Conservation (phyloP, 2,113 vertebrate species). For the Sceloporus tristichus region DNA sequence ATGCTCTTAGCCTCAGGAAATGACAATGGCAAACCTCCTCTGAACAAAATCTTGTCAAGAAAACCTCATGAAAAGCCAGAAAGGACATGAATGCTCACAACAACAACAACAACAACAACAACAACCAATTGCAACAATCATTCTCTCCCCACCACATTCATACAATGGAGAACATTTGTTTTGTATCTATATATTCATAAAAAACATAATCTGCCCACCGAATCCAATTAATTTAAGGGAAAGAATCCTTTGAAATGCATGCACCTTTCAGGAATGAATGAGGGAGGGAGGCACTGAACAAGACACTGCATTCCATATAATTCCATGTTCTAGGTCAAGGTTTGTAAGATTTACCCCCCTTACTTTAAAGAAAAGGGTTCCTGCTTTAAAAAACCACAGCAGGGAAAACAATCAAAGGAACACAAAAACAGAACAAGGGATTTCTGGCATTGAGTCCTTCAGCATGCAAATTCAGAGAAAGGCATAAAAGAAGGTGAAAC, state of each 20-base stretch:
- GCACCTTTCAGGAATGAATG: constrained; percentile 15
- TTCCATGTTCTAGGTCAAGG: constrained; percentile 48
- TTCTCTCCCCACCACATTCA: background rate
- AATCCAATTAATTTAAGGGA: constrained; percentile 48
- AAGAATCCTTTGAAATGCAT: constrained; percentile 47
- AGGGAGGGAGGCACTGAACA: constrained; percentile 13
- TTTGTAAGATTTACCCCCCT: constrained; percentile 24
- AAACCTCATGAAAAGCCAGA: too few species aligned
- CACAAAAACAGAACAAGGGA: constrained; percentile 28
- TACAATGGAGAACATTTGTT: background rate
- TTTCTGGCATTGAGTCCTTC: constrained; percentile 20
- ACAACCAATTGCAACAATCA: background rate
- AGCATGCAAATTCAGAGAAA: constrained; percentile 55
- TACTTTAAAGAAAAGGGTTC: background rate
- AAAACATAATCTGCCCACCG: constrained; percentile 41
- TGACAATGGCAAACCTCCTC: too few species aligned
- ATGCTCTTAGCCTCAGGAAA: too few species aligned
- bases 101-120: too few species aligned
- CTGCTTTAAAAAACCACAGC: constrained; percentile 24
- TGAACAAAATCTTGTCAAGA: too few species aligned
- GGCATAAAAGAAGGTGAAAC: constrained; percentile 47
- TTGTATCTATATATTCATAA: background rate
- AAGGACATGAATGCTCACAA: too few species aligned
- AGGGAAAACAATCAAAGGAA: constrained; percentile 29
- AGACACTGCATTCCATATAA: constrained; percentile 49